These are phyloP conservation scores for Paraescarpia echinospica DNA, from an alignment of 1,140 invertebrate species.

Conservation along the genomic window DNA sequence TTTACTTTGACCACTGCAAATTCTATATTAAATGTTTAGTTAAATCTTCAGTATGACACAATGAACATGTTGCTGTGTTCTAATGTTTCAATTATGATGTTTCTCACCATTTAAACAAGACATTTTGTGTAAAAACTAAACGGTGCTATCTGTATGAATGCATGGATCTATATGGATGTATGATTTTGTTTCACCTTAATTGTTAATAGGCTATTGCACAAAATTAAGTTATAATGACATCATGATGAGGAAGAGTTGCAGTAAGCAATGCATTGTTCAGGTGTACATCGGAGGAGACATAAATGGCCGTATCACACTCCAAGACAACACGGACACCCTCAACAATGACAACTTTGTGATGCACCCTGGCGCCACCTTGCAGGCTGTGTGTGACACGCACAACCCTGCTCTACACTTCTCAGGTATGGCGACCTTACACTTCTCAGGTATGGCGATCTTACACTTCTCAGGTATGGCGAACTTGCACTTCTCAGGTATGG, in stretches of 20 bases:
- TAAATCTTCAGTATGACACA: too few species aligned
- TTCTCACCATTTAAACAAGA: background rate
- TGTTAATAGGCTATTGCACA: too few species aligned
- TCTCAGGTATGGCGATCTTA: background rate
- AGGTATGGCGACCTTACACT: slow-evolving; percentile 34
- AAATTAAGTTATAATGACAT: too few species aligned
- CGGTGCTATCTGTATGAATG: too few species aligned
- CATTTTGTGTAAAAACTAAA: background rate
- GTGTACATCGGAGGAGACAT: slow-evolving; percentile 57
- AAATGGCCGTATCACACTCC: slow-evolving; percentile 46
- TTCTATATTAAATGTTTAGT: background rate
- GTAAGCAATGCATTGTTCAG: slow-evolving; percentile 30
- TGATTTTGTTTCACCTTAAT: too few species aligned
- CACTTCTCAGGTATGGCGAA: background rate
- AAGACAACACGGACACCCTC: slow-evolving; percentile 47
- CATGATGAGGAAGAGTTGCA: background rate
- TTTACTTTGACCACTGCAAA: background rate
- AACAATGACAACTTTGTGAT: slow-evolving; percentile 52
- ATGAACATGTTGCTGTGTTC: too few species aligned
- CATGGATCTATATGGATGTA: background rate
- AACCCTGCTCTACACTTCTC: slow-evolving; percentile 44
- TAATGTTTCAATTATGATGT: background rate
- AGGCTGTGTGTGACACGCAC: slow-evolving; percentile 47
- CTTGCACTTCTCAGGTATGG: background rate
- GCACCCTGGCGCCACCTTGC: slow-evolving; percentile 48